Base-by-base conservation (phyloP, 2,888 invertebrate genomes). In the Xanthorhoe spadicearia region DNA sequence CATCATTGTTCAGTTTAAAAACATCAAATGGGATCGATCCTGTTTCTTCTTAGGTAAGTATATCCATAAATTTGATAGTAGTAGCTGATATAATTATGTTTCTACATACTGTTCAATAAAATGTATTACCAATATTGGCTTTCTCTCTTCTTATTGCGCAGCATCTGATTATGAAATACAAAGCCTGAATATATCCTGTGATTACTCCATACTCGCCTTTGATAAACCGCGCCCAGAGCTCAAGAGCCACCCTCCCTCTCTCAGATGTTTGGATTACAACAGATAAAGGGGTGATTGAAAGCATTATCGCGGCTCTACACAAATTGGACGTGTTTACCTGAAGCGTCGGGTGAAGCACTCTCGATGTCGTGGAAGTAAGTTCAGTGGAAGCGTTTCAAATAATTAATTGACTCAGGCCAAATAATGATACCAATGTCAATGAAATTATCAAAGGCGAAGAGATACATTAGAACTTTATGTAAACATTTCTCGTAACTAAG, bases 301-400 rank as follows among this genome's bases (percentile, higher is more conserved):
- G 81, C 80, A 81, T 84, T 79, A 84, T 80, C 78, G 80, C 71
- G 75, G 85, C 69, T 84, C 86, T 77, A 76, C 71, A 66, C 75
- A 76, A 77, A 83, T 81, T 85, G 84, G 88, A 79, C 78, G 74
- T 83, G 81, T 85, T 86, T 85, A 89, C 89, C 88, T 89, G 89
- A 84, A 89, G 80, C 82, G 79, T 77, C 77, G 57, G 75, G 77
- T 83, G 81, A 79, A 87, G 83, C 83, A 83, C 82, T 83, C 83
- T 83, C 81, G 73, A 79, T 73, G 73, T 75, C 75, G 65, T 59
- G 63, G 81, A 79, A 69, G 56, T 79, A 78, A 65, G 19, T 58
- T 63, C 57, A 63, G 73, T 83, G 74, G 83, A 85, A 80, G 46
- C 28, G 66, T 52, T 60, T 48, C 46, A 55, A 55, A 55, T 62